Percentiles rank a stretch among this genome's conserved stretches.
Conservation (phyloP, 2,113 vertebrate species). For the Greenwoodochromis staneri region DNA sequence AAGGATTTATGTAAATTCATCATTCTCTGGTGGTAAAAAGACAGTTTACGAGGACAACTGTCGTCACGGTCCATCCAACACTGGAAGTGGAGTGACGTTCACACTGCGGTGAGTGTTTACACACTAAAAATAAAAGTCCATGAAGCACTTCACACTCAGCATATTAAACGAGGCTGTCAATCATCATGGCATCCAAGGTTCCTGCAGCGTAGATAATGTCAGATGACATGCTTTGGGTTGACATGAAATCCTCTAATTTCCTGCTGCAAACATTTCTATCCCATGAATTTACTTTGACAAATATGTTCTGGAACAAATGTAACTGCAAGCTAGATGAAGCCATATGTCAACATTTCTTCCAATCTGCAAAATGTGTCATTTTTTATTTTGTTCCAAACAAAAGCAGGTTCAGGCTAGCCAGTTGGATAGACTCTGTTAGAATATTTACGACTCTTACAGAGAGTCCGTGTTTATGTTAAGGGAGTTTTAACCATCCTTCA, state of each 20-base stretch:
- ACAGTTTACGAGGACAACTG: background rate
- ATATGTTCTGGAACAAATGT: background rate
- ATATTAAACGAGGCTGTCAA: background rate
- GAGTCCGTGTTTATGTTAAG: background rate
- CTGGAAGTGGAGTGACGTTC: background rate
- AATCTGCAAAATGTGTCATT: background rate
- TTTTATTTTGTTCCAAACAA: background rate
- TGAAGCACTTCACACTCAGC: background rate
- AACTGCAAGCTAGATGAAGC: background rate
- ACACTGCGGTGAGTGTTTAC: background rate
- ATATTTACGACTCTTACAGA: background rate
- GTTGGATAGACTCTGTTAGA: background rate
- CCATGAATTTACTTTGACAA: background rate
- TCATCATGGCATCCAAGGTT: background rate
- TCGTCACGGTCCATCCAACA: background rate
- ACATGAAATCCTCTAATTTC: background rate
- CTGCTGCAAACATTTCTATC: background rate
- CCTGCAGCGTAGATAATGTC: background rate
- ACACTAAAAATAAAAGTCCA: background rate
- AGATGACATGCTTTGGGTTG: background rate
- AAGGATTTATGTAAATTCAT: conserved; percentile 27
- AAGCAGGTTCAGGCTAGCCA: background rate
- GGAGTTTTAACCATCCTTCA: background rate
- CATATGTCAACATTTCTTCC: background rate
- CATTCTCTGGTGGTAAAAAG: background rate